phyloP scores from a whole-genome alignment of 2,888 invertebrate genomes.

The Kryphioiulus occultus region DNA sequence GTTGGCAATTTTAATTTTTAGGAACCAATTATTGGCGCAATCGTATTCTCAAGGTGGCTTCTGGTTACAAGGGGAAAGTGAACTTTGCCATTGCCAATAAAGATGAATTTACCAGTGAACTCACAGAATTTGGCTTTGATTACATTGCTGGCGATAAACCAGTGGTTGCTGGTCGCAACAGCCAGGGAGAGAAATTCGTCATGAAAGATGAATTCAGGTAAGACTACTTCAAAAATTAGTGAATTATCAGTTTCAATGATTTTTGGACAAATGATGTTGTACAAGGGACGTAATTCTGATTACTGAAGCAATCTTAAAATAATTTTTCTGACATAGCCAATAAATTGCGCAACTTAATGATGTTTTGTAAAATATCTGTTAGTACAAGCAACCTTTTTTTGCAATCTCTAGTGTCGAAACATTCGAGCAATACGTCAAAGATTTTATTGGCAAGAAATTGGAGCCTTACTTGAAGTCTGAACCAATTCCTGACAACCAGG shows the following conservation, averaged over 20 bases:
- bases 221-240: constrained; percentile 55
- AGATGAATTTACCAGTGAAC: constrained; percentile 92
- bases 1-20: constrained; percentile 55
- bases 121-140: constrained; percentile 92
- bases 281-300: constrained; percentile 7
- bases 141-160: constrained; percentile 89
- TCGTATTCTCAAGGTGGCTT: constrained; percentile 88
- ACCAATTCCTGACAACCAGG: constrained; percentile 83
- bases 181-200: constrained; percentile 85
- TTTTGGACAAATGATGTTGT: not conserved
- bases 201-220: constrained; percentile 91
- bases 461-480: constrained; percentile 97
- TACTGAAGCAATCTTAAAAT: not conserved
- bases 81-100: constrained; percentile 91
- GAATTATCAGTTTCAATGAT: not conserved
- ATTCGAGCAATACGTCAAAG: constrained; percentile 83
- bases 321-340: not conserved
- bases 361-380: not conserved
- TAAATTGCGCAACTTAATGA: not conserved
- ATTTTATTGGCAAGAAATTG: constrained; percentile 80
- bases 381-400: not conserved
- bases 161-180: constrained; percentile 81
- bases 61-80: constrained; percentile 72
- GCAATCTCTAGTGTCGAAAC: constrained; percentile 77
- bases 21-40: constrained; percentile 99